Conservation (phyloP, 2,888 invertebrate genomes). For the Lepidochitona cinerea region DNA sequence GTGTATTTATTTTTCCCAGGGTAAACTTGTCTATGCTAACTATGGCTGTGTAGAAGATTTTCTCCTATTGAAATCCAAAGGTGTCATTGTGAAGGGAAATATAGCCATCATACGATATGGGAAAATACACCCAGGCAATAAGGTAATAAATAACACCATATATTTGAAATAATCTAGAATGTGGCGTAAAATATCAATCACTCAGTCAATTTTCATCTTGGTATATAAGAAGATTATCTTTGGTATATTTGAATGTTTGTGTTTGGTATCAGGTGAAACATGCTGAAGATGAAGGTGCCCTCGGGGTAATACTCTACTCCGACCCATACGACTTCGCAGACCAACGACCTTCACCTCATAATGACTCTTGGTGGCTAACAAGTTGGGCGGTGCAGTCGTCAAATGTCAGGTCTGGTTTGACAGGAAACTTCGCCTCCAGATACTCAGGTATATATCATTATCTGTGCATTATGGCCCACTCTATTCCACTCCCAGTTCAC, state of each 20-base stretch:
- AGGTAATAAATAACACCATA: slow-evolving; percentile 51
- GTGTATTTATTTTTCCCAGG: slow-evolving; percentile 47
- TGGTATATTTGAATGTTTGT: too few relatives aligned
- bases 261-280: slow-evolving; percentile 42
- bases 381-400: slow-evolving; percentile 51
- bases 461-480: too few relatives aligned
- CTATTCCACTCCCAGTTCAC: too few relatives aligned
- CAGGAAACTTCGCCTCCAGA: slow-evolving; percentile 72
- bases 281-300: slow-evolving; percentile 55
- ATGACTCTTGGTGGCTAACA: slow-evolving; percentile 56
- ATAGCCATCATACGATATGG: slow-evolving; percentile 74
- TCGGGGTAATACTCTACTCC: slow-evolving; percentile 64
- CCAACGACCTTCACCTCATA: slow-evolving; percentile 34
- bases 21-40: slow-evolving; percentile 71
- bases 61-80: slow-evolving; percentile 48
- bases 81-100: slow-evolving; percentile 64
- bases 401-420: slow-evolving; percentile 58
- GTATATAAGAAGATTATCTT: too few relatives aligned
- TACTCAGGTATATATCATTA: too few relatives aligned
- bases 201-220: too few relatives aligned
- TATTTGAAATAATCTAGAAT: too few relatives aligned
- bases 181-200: too few relatives aligned
- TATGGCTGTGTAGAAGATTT: slow-evolving; percentile 71
- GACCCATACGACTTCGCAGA: slow-evolving; percentile 62
- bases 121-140: slow-evolving; percentile 71